Evolutionary conservation across 1,140 invertebrate species (phyloP).

Genomic region (Antheraea mylitta): DNA sequence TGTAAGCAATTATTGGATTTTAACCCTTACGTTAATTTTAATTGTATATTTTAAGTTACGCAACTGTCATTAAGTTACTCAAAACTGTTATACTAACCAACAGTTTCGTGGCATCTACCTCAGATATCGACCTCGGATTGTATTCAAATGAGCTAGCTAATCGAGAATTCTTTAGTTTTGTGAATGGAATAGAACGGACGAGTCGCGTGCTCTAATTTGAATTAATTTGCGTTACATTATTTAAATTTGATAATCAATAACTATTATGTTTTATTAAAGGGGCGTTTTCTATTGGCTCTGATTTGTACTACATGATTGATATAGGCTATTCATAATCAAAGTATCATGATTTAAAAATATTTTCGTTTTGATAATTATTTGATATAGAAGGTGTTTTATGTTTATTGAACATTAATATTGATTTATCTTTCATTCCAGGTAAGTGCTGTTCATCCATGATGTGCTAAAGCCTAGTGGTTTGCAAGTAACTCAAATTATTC

Average conservation of each 20-base stretch:
- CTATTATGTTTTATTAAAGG: constrained; percentile 43
- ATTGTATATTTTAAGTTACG: too few species aligned
- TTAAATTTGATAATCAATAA: constrained; percentile 50
- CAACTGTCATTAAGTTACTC: neutral
- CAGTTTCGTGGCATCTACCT: constrained; percentile 19
- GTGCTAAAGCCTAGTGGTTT: too few species aligned
- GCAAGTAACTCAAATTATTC: too few species aligned
- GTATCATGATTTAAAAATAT: too few species aligned
- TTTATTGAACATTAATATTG: too few species aligned
- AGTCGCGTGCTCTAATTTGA: constrained; percentile 41
- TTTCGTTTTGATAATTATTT: too few species aligned
- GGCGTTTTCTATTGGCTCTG: constrained; percentile 29
- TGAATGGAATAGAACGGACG: constrained; percentile 35
- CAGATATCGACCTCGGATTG: constrained; percentile 35
- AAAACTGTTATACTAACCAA: constrained; percentile 11
- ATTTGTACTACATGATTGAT: neutral
- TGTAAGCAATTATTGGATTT: too few species aligned
- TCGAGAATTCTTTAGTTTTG: constrained; percentile 40
- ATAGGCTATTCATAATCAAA: too few species aligned
- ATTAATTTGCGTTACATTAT: constrained; percentile 55
- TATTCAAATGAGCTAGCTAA: constrained; percentile 43
- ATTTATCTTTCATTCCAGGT: too few species aligned
- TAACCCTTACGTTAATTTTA: too few species aligned
- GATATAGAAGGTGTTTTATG: too few species aligned
- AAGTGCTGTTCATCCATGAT: too few species aligned